Evolutionary conservation across 1,140 invertebrate genomes (phyloP).

Genomic region (Macrosteles quadrilineatus): DNA sequence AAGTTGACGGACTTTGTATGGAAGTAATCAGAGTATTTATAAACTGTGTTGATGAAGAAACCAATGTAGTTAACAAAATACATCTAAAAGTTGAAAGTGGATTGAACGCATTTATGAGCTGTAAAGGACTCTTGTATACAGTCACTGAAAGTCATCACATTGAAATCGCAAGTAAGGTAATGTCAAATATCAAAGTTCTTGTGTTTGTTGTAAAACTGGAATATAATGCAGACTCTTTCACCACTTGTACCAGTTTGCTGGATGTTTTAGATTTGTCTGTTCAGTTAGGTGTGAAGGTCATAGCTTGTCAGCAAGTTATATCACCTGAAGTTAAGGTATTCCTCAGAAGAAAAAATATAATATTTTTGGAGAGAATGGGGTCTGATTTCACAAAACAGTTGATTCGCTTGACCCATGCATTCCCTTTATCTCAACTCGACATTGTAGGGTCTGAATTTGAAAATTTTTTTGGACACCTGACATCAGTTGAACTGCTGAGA

Average conservation of each 20-base stretch:
- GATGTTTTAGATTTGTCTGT: slow-evolving; percentile 16
- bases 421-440: slow-evolving; percentile 10
- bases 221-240: too few species aligned
- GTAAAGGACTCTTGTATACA: slow-evolving; percentile 13
- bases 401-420: neutral
- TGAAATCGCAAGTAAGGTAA: neutral
- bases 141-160: slow-evolving; percentile 19
- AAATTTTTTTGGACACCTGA: neutral
- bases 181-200: neutral
- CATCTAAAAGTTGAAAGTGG: neutral
- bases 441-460: neutral
- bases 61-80: neutral
- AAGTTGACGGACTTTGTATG: slow-evolving; percentile 6
- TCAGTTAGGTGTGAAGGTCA: slow-evolving; percentile 8
- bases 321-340: slow-evolving; percentile 14
- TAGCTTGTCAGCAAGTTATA: slow-evolving; percentile 31
- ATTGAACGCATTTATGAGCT: neutral
- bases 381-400: slow-evolving; percentile 18
- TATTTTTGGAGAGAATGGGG: slow-evolving; percentile 28
- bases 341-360: slow-evolving; percentile 20
- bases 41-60: slow-evolving; percentile 21
- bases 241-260: too few species aligned
- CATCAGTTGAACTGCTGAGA: neutral
- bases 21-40: slow-evolving; percentile 26
- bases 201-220: slow-evolving; percentile 13